A percentile compares a stretch with the other conserved stretches of the same genome.
Conservation (phyloP, 2,797 vertebrate species). For the Salarias fasciatus region DNA sequence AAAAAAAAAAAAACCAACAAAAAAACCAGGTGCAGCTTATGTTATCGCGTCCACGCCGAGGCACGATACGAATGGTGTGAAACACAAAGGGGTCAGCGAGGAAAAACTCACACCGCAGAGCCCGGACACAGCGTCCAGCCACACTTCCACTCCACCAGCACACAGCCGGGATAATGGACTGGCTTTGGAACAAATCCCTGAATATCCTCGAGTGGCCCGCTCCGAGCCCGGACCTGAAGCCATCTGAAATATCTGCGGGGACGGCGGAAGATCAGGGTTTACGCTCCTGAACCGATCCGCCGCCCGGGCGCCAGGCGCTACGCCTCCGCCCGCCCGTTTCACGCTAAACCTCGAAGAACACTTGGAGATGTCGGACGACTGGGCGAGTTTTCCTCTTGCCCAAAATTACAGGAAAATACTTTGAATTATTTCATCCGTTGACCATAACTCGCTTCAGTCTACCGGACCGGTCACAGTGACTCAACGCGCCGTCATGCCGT, state of each 20-base stretch:
- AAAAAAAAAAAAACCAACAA: too few relatives aligned
- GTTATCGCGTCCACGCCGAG: not conserved
- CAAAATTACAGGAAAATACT: too few relatives aligned
- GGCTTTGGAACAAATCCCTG: conserved; percentile 57
- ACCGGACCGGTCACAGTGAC: too few relatives aligned
- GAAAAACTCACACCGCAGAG: conserved; percentile 15
- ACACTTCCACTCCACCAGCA: conserved; percentile 19
- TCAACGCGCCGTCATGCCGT: too few relatives aligned
- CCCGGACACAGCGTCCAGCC: conserved; percentile 27
- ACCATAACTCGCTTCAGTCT: too few relatives aligned
- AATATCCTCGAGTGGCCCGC: conserved; percentile 44
- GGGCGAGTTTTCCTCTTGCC: too few relatives aligned
- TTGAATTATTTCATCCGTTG: too few relatives aligned
- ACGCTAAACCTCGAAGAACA: too few relatives aligned
- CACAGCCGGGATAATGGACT: conserved; percentile 48
- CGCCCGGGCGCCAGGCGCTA: conserved; percentile 23
- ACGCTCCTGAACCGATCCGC: conserved; percentile 37
- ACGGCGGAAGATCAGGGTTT: conserved; percentile 43
- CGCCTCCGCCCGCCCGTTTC: too few relatives aligned
- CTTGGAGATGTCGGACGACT: too few relatives aligned
- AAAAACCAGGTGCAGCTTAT: conserved; percentile 36
- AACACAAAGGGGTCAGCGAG: conserved; percentile 3
- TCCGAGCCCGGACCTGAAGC: conserved; percentile 47
- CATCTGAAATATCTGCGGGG: conserved; percentile 39
- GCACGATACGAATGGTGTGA: not conserved